Base-by-base conservation (phyloP, 2,888 invertebrate species). In the Tenthredo notha region DNA sequence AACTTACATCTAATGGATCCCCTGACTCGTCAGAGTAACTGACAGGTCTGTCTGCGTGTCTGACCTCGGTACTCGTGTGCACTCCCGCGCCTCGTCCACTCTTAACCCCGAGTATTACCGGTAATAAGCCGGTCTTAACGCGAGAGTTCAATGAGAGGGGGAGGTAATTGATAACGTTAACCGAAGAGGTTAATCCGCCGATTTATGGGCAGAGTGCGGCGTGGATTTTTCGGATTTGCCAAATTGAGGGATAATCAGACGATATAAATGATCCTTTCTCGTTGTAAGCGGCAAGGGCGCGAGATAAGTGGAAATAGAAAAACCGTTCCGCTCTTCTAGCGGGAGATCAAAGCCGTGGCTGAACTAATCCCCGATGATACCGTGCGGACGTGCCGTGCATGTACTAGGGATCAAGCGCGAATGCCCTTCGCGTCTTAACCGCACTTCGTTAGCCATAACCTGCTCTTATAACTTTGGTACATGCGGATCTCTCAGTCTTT, bases 151-250 rank as follows among this genome's bases (percentile, higher is more conserved):
- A 92, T 92, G 92, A 92, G 93, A 92, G 33, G 67, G 47, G 87
- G 84, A 87, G 89, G 90, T 92, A 92, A 92, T 93, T 93, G 92
- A 92, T 93, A 92, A 92, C 90, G 91, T 90, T 92, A 90, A 92
- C 91, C 90, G 90, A 86, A 85, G 88, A 88, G 92, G 90, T 92
- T 92, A 92, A 92, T 92, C 91, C 90, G 89, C 86, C 90, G 91
- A 93, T 93, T 93, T 93, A 93, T 92, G 92, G 87, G 89, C 89
- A 87, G 87, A 89, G 89, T 89, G 89, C 87, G 88, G 78, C 87
- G 88, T 88, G 88, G 87, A 90, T 91, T 86, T 91, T 88, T 87
- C 87, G 78, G 75, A 88, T 86, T 85, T 85, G 86, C 85, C 85
- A 88, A 88, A 88, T 88, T 88, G 88, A 88, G 85, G 88, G 87